Evolutionary conservation across 1,140 invertebrate genomes (phyloP), one percentile per base, ranked within the genome.

Genomic region (Glomeris maerens): DNA sequence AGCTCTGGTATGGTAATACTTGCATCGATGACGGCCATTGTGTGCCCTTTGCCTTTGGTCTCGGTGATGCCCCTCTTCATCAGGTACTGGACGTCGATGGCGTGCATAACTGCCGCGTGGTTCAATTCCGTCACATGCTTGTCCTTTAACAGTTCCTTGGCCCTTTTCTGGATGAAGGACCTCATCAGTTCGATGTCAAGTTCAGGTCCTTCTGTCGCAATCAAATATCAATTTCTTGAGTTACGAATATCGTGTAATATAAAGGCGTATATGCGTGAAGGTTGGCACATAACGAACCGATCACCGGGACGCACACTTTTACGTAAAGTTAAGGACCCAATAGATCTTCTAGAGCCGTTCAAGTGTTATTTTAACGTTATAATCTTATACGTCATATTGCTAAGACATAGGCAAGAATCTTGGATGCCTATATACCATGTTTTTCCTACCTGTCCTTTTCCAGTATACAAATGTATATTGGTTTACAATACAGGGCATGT

Each of bases 151-250:
- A 64, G 50, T 50, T 61, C 55, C 13, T 57, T 44, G 41, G 62
- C 59, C 23, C 63, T 57, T 29, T 56, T 54, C 31, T 63, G 55
- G 17, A 65, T 53, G 55, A 62, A 63, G 22, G 55, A 52, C 31
- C 57, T 53, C 14, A 64, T 50, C 39, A 56, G 49, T 41, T 56
- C 55, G 26, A 52, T 56, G 22, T 49, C 39, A 29, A 57, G 53
- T 21, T 52, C 52, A 13, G 58, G 56, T 17, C 58, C 62, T 55
- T 55, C 56, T 61, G 49, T n/a, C n/a, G 7, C 48, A 47, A 13
- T 25, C 31, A 21, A 50, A 20, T 44, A 21, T 21, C 10, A 44
- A 10, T 10, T 44, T 17, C 41, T 13, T 7, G 7, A 44, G 21
- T 21, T 17, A 44, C 7, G 10, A 10, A n/a, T 13, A 36, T 36